These are phyloP conservation scores for Aphidoletes aphidimyza DNA, from an alignment of 2,888 invertebrate genomes.

Conservation along the genomic window DNA sequence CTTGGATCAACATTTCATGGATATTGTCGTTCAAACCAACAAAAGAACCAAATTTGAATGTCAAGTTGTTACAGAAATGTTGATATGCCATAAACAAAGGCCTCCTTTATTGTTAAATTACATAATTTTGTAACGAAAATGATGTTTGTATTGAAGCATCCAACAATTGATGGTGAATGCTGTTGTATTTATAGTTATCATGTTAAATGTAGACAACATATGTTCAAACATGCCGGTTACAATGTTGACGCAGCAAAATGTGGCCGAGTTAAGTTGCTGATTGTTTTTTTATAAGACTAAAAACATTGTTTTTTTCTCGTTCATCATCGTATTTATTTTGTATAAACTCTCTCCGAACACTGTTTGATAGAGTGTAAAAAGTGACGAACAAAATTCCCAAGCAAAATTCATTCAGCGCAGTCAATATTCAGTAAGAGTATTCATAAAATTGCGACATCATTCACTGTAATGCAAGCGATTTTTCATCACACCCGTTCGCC, in stretches of 20 bases:
- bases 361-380: neutral
- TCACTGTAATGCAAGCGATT: neutral
- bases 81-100: neutral
- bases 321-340: neutral
- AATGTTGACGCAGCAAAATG: neutral
- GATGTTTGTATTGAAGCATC: neutral
- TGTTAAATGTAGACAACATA: constrained; percentile 18
- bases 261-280: neutral
- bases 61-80: neutral
- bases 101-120: neutral
- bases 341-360: neutral
- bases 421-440: constrained; percentile 10
- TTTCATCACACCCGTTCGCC: neutral
- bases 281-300: neutral
- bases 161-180: neutral
- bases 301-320: neutral
- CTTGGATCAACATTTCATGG: neutral
- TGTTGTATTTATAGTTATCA: constrained; percentile 16
- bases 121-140: neutral
- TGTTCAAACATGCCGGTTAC: constrained; percentile 45
- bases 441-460: constrained; percentile 39
- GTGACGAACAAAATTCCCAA: neutral
- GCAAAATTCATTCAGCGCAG: constrained; percentile 14
- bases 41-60: neutral
- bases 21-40: neutral